phyloP scores from a whole-genome alignment of 2,888 invertebrate species.

The Hedychridium roseum region DNA sequence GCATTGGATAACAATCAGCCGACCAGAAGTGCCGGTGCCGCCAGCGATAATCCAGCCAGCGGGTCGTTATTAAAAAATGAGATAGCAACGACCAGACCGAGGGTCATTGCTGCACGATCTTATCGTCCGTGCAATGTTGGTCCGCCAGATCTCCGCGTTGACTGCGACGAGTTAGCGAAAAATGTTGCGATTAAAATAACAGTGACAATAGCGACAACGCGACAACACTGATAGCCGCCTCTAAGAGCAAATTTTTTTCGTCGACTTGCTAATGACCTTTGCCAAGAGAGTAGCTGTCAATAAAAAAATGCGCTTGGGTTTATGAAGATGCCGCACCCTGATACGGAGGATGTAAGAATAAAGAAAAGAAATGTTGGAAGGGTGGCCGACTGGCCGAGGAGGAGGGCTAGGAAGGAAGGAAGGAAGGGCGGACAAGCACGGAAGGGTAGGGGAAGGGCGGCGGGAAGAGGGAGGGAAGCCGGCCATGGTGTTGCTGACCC shows the following conservation, averaged over 20 bases:
- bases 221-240: constrained; percentile 4
- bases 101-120: background rate
- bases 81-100: background rate
- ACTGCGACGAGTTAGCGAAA: constrained; percentile 2
- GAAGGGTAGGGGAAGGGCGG: constrained; percentile 25
- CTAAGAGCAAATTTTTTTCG: constrained; percentile 4
- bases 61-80: constrained; percentile 10
- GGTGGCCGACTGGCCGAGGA: constrained; percentile 24
- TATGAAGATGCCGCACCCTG: constrained; percentile 23
- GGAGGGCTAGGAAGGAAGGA: constrained; percentile 39
- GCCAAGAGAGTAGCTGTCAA: constrained; percentile 21
- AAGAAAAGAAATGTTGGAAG: constrained; percentile 30
- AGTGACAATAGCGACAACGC: background rate
- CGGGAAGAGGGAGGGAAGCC: constrained; percentile 35
- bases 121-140: background rate
- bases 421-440: constrained; percentile 32
- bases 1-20: constrained; percentile 44
- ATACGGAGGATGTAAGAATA: constrained; percentile 23
- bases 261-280: background rate
- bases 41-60: constrained; percentile 1
- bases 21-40: constrained; percentile 17
- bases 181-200: background rate
- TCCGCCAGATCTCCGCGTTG: background rate
- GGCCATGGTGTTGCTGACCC: constrained; percentile 62
- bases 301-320: constrained; percentile 17